A percentile compares a stretch with the other conserved stretches of the same genome.
phyloP scores from a whole-genome alignment of 2,113 vertebrate genomes.

The Aegithalos caudatus region DNA sequence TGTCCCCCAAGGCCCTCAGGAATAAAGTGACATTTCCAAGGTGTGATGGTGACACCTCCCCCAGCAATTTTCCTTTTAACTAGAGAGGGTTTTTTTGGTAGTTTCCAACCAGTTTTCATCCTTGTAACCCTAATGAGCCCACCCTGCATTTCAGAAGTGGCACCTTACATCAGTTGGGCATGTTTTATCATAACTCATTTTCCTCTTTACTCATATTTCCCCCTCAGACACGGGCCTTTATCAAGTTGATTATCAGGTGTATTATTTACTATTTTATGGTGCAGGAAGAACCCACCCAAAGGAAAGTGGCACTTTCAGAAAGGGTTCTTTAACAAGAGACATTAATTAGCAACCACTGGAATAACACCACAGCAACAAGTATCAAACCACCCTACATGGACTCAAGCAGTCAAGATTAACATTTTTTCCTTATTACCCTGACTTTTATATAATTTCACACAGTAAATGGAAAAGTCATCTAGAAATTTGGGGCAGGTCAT shows the following conservation, averaged over 20 bases:
- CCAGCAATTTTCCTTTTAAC: neutral
- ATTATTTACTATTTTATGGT: neutral
- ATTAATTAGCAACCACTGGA: neutral
- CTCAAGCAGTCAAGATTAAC: neutral
- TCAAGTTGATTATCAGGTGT: neutral
- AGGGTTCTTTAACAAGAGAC: neutral
- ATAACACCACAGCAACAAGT: neutral
- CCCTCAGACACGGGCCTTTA: neutral
- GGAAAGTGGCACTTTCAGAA: neutral
- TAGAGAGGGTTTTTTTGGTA: neutral
- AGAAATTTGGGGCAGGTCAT: neutral
- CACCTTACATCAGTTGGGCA: neutral
- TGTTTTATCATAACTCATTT: neutral
- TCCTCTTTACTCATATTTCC: neutral
- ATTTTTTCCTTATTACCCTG: neutral
- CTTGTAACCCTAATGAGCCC: neutral
- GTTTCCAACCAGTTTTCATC: neutral
- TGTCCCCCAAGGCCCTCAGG: neutral
- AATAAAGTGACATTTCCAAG: neutral
- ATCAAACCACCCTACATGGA: neutral
- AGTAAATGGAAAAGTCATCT: neutral
- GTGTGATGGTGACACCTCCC: neutral
- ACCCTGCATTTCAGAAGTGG: neutral
- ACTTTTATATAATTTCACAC: neutral
- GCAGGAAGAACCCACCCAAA: neutral